These are phyloP conservation scores for Gorsachius magnificus DNA, from an alignment of 2,797 vertebrate genomes.

Conservation along the genomic window DNA sequence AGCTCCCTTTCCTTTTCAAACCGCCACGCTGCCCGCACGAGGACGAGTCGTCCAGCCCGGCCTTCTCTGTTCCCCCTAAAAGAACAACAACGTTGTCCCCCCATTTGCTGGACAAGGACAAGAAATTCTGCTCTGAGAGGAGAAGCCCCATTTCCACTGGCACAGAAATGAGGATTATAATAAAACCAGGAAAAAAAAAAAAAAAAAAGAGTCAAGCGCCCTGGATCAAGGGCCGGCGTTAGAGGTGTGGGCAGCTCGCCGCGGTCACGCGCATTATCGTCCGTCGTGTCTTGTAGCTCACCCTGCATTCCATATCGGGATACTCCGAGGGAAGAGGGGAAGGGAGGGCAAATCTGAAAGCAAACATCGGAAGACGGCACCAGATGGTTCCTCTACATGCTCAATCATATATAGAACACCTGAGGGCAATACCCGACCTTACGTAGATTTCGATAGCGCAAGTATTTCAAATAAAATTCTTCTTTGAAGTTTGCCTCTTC, in stretches of 20 bases:
- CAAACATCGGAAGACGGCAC: background rate
- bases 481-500: slow-evolving; percentile 19
- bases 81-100: background rate
- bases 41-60: background rate
- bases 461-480: background rate
- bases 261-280: no score
- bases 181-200: no score
- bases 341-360: background rate
- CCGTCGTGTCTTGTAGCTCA: background rate
- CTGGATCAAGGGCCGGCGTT: no score
- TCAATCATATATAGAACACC: background rate
- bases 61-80: background rate
- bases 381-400: background rate
- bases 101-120: background rate
- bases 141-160: background rate
- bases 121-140: slow-evolving; percentile 12
- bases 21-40: background rate
- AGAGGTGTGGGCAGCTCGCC: no score
- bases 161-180: slow-evolving; percentile 1
- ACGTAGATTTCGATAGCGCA: background rate
- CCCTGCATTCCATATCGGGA: background rate
- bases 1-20: background rate
- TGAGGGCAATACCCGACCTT: background rate
- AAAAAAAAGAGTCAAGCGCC: no score
- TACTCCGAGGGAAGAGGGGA: background rate